Conservation (phyloP, 2,888 invertebrate genomes). For the Bruchidius siliquastri region DNA sequence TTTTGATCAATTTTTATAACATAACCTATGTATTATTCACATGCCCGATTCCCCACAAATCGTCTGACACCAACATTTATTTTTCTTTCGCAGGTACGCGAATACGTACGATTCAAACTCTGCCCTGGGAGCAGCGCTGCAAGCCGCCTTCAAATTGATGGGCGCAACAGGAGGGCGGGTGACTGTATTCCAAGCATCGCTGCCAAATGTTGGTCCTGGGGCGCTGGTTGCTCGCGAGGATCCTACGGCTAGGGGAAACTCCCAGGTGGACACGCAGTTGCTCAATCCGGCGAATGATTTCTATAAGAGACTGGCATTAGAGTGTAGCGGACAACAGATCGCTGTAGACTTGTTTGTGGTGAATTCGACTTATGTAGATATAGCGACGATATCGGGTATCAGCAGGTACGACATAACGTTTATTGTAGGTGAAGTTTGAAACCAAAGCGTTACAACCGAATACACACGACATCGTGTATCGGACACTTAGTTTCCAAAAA, state of each 20-base stretch:
- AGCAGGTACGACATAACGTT: constrained; percentile 54
- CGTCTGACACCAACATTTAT: neutral
- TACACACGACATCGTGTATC: no score
- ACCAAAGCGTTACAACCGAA: no score
- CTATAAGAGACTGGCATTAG: constrained; percentile 91
- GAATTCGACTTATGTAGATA: constrained; percentile 88
- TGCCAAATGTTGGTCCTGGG: constrained; percentile 86
- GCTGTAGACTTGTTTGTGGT: constrained; percentile 93
- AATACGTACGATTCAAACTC: constrained; percentile 68
- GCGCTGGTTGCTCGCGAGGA: constrained; percentile 82
- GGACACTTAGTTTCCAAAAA: no score
- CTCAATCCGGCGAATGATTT: constrained; percentile 96
- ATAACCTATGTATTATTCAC: no score
- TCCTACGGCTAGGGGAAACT: constrained; percentile 74
- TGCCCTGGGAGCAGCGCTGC: constrained; percentile 89
- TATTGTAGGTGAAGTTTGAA: no score
- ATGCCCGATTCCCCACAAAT: no score
- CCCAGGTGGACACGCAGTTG: constrained; percentile 56
- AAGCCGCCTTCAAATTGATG: constrained; percentile 88
- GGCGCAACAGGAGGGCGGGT: constrained; percentile 91
- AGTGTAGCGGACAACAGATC: constrained; percentile 94
- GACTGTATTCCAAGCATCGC: constrained; percentile 87
- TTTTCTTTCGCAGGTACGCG: constrained; percentile 46
- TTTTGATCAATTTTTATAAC: no score
- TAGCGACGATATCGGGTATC: constrained; percentile 89